Percentiles rank a stretch among this genome's conserved stretches.
Evolutionary conservation across 2,797 vertebrate genomes (phyloP).

Genomic region (Sebastes melanostomus): DNA sequence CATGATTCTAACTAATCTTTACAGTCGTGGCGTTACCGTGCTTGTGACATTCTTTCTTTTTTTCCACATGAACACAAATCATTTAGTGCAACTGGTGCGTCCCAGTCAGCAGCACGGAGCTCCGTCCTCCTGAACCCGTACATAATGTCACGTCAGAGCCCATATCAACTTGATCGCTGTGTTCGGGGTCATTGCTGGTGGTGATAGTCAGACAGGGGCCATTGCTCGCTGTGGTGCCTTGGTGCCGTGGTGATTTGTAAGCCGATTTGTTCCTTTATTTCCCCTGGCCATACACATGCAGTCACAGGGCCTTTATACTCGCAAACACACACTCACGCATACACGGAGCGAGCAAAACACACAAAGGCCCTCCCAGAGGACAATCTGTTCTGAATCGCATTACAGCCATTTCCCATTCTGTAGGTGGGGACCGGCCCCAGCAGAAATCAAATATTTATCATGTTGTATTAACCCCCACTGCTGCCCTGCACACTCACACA

Average conservation of each 20-base stretch:
- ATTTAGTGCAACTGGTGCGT: constrained; percentile 28
- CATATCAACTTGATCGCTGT: constrained; percentile 60
- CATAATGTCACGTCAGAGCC: constrained; percentile 57
- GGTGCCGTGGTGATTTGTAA: constrained; percentile 79
- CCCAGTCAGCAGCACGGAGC: background rate
- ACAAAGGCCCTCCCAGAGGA: constrained; percentile 75
- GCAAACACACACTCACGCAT: constrained; percentile 39
- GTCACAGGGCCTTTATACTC: constrained; percentile 63
- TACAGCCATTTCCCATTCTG: constrained; percentile 83
- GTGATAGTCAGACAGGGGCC: constrained; percentile 72
- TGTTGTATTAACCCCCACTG: constrained; percentile 82
- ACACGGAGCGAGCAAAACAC: constrained; percentile 61
- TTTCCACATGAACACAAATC: constrained; percentile 12
- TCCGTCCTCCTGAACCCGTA: constrained; percentile 44
- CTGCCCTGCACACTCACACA: constrained; percentile 58
- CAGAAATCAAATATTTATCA: constrained; percentile 86
- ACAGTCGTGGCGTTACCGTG: background rate
- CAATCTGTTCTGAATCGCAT: constrained; percentile 82
- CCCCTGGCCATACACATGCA: constrained; percentile 78
- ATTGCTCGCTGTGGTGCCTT: constrained; percentile 52
- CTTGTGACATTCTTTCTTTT: background rate
- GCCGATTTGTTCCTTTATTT: constrained; percentile 84
- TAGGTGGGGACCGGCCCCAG: constrained; percentile 78
- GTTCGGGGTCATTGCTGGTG: constrained; percentile 73
- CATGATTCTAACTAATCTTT: background rate